Conservation (phyloP, 2,797 vertebrate species). For the Xyrichtys novacula region DNA sequence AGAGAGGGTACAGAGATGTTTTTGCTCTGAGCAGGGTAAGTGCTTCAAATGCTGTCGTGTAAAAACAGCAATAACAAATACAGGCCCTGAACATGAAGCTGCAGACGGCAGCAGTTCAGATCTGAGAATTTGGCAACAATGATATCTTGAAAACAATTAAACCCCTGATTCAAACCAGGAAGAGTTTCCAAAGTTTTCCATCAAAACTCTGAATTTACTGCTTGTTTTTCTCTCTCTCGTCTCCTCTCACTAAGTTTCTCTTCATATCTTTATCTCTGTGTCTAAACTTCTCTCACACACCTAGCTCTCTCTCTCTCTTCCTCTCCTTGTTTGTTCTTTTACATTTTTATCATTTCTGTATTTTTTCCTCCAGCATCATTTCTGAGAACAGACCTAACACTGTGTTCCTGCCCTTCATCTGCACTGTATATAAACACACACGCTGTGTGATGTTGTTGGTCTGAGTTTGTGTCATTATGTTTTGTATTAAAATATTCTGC, state of each 20-base stretch:
- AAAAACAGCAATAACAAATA: no score
- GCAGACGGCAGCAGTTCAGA: neutral
- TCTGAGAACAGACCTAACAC: constrained; percentile 46
- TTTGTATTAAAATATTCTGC: constrained; percentile 39
- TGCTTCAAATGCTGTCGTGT: no score
- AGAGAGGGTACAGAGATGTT: no score
- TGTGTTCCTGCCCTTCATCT: constrained; percentile 48
- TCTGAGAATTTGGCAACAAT: neutral
- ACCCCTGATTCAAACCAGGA: neutral
- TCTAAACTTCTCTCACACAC: constrained; percentile 33
- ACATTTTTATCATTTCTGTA: constrained; percentile 35
- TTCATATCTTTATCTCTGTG: constrained; percentile 12
- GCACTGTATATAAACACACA: constrained; percentile 46
- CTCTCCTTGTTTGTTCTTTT: constrained; percentile 35
- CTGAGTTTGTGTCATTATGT: constrained; percentile 44
- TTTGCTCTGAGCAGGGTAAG: no score
- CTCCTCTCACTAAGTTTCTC: constrained; percentile 15
- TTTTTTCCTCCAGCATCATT: constrained; percentile 35
- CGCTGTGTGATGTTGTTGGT: constrained; percentile 46
- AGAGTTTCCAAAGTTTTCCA: constrained; percentile 13
- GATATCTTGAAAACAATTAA: neutral
- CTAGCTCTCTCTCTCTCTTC: constrained; percentile 26
- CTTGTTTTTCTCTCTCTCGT: constrained; percentile 10
- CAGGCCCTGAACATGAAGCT: neutral
- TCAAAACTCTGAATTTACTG: constrained; percentile 5